Conservation (phyloP, 2,797 vertebrate genomes). For the Nannoperca obscura region DNA sequence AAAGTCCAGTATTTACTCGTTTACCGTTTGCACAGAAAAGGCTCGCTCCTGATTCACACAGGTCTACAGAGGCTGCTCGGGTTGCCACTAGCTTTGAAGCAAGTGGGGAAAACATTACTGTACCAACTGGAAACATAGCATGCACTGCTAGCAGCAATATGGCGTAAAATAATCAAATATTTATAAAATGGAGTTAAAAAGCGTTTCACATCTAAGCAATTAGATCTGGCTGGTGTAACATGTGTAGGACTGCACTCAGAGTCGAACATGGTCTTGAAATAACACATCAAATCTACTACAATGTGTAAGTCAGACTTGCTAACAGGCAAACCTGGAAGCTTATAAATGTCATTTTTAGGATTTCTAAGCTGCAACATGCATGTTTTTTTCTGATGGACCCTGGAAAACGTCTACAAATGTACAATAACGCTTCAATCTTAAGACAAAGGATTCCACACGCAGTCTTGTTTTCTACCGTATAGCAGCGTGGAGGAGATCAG, state of each 20-base stretch:
- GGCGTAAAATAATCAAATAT: no score
- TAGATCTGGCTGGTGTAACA: not conserved
- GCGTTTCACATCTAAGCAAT: not conserved
- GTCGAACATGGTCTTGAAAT: not conserved
- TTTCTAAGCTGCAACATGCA: not conserved
- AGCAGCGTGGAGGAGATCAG: not conserved
- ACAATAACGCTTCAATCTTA: no score
- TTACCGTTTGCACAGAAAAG: constrained; percentile 39
- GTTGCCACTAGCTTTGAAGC: constrained; percentile 60
- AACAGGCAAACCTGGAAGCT: not conserved
- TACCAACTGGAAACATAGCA: constrained; percentile 31
- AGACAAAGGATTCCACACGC: no score
- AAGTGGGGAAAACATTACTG: constrained; percentile 24
- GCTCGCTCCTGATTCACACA: constrained; percentile 46
- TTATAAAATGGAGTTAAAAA: no score
- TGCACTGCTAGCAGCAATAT: constrained; percentile 43
- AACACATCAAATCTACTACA: not conserved
- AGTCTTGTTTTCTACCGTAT: not conserved
- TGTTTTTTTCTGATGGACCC: no score
- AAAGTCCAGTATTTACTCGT: constrained; percentile 40
- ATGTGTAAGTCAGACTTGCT: not conserved
- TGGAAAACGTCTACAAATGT: not conserved
- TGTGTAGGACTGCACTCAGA: not conserved
- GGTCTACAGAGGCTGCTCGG: constrained; percentile 34
- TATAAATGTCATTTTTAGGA: not conserved